Percentiles rank a stretch among this genome's conserved stretches.
phyloP scores from a whole-genome alignment of 2,888 invertebrate genomes.

The Caenorhabditis sulstoni region DNA sequence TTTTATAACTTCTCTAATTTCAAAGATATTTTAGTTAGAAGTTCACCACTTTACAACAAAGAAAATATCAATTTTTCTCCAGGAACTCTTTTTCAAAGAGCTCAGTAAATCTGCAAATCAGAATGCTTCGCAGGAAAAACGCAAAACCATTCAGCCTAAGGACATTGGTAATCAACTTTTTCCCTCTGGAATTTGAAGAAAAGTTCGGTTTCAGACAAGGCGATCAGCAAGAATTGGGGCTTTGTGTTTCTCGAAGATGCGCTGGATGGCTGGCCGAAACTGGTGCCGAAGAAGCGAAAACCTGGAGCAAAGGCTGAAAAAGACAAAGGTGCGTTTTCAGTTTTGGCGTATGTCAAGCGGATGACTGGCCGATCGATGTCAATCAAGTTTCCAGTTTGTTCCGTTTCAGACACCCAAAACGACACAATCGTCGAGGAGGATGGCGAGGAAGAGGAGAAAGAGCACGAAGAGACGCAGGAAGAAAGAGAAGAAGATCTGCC shows the following conservation, averaged over 20 bases:
- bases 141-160: slow-evolving; percentile 72
- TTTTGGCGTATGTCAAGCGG: no score
- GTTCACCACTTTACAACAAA: no score
- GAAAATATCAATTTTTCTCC: slow-evolving; percentile 12
- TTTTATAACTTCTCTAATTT: no score
- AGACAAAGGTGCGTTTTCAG: slow-evolving; percentile 35
- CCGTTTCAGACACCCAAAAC: slow-evolving; percentile 6
- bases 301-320: slow-evolving; percentile 40
- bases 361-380: no score
- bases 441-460: slow-evolving; percentile 1
- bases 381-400: no score
- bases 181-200: no score
- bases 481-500: slow-evolving; percentile 7
- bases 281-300: slow-evolving; percentile 55
- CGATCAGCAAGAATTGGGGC: slow-evolving; percentile 65
- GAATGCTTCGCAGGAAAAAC: slow-evolving; percentile 67
- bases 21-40: no score
- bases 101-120: slow-evolving; percentile 69
- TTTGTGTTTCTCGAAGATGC: slow-evolving; percentile 76
- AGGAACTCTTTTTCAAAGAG: slow-evolving; percentile 73
- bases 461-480: background rate
- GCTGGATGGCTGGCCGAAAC: slow-evolving; percentile 75
- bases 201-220: slow-evolving; percentile 73
- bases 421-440: slow-evolving; percentile 14
- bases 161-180: slow-evolving; percentile 71